phyloP scores from a whole-genome alignment of 1,140 invertebrate species.

The Bombus balteatus region DNA sequence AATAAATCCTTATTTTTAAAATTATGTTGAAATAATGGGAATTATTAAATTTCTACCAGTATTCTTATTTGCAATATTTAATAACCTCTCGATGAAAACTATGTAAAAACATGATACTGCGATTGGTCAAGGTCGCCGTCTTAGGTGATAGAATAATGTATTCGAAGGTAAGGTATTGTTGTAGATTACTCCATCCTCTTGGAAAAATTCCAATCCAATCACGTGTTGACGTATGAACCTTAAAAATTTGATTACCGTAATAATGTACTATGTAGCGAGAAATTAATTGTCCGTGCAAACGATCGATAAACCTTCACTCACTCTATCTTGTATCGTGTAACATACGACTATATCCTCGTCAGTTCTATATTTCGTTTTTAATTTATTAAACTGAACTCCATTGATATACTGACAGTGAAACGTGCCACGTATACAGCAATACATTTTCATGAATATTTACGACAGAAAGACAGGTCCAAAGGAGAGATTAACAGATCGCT shows the following conservation, averaged over 20 bases:
- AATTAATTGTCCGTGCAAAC: neutral
- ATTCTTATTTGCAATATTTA: neutral
- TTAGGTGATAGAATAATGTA: neutral
- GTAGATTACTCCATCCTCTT: constrained; percentile 21
- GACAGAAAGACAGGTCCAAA: neutral
- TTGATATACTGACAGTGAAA: constrained; percentile 2
- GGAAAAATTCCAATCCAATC: constrained; percentile 38
- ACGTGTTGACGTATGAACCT: neutral
- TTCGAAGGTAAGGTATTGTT: constrained; percentile 22
- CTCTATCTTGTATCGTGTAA: neutral
- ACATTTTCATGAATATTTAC: constrained; percentile 25
- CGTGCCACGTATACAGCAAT: constrained; percentile 19
- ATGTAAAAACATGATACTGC: neutral
- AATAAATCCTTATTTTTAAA: neutral
- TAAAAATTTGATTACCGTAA: neutral
- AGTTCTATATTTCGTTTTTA: neutral
- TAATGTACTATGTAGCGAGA: neutral
- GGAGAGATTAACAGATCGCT: neutral
- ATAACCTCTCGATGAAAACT: constrained; percentile 24
- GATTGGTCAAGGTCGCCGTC: neutral
- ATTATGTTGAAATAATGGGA: neutral
- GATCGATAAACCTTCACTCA: neutral
- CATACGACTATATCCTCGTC: neutral
- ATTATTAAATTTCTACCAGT: neutral
- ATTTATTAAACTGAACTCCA: neutral